Evolutionary conservation across 92 coral and sea anemone species (phyloP), one percentile per base, ranked within the genome.

Genomic region (Parazoanthus atlanticus): DNA sequence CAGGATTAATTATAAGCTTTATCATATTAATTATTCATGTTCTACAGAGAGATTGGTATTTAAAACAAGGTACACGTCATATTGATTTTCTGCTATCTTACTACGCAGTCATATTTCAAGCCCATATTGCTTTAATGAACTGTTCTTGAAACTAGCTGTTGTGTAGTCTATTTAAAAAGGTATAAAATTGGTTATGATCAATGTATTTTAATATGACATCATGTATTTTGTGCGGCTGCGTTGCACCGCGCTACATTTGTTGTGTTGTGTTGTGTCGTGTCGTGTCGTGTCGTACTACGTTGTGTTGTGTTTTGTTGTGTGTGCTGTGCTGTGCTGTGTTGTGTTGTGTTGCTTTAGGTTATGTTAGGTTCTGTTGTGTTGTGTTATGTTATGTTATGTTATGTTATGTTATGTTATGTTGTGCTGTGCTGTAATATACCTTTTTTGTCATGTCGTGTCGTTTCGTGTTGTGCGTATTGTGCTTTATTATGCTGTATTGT

Each of bases 391-490:
- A 3, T 78, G 21, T 78, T 29, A 33, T 78, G 65, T 46, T n/a
- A 11, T 81, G 74, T 52, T 26, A 32, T 54, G 70, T 52, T 49
- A 12, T 49, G 41, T 26, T 1, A 23, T 82, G 76, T 61, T 2
- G 52, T 82, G 29, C 16, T 2, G 66, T n/a, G n/a, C n/a, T n/a
- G n/a, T n/a, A n/a, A n/a, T n/a, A n/a, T n/a, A n/a, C n/a, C n/a
- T 86, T 29, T 28, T 29, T 21, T 85, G 69, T 46, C 9, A 13
- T 85, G 88, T 73, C 21, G 58, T 85, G 33, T 32, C 8, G 28
- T 72, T 43, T 5, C 8, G 40, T 72, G 41, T 13, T 11, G 23
- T 72, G 65, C 38, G 73, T 79, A 43, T 54, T 29, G 12, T 67
- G 34, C 3, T 23, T 29, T 36, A 10, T 30, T 36, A 28, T 73